Percentiles rank a stretch among this genome's conserved stretches.
phyloP scores from a whole-genome alignment of 1,140 invertebrate species.

The Leptinotarsa defecta region DNA sequence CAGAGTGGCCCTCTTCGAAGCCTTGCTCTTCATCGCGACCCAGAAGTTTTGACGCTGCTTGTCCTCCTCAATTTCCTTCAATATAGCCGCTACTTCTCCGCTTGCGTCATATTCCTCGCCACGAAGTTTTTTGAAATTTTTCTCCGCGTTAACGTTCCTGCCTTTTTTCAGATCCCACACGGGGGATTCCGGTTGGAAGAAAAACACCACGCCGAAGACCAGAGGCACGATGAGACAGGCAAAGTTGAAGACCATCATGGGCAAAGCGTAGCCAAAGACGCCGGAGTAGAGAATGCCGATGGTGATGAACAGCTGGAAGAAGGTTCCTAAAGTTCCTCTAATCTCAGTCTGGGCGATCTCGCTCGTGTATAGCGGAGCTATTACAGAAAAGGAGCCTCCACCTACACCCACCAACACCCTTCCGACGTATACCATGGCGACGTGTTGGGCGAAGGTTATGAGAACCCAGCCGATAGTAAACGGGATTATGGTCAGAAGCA shows the following conservation, averaged over 20 bases:
- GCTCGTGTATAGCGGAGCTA: conserved; percentile 72
- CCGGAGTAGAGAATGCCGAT: conserved; percentile 68
- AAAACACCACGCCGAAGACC: conserved; percentile 63
- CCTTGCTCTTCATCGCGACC: conserved; percentile 57
- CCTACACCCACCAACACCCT: conserved; percentile 71
- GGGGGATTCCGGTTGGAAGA: conserved; percentile 75
- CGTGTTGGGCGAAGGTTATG: conserved; percentile 65
- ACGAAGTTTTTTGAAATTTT: conserved; percentile 69
- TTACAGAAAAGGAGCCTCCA: conserved; percentile 66
- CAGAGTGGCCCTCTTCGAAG: conserved; percentile 60
- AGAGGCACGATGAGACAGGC: conserved; percentile 64
- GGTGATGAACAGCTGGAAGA: conserved; percentile 69
- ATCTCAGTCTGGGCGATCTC: conserved; percentile 72
- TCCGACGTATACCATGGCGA: conserved; percentile 67
- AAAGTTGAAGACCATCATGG: conserved; percentile 60
- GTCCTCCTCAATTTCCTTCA: conserved; percentile 53
- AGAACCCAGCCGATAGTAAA: conserved; percentile 71
- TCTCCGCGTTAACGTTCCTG: conserved; percentile 66
- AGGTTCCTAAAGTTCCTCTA: conserved; percentile 71
- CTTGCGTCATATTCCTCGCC: conserved; percentile 69
- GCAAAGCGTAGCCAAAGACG: conserved; percentile 57
- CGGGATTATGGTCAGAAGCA: conserved; percentile 68
- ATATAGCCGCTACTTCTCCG: conserved; percentile 61
- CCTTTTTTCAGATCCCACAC: conserved; percentile 61
- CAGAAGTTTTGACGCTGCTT: conserved; percentile 50